Percentiles rank a stretch among this genome's conserved stretches.
Evolutionary conservation across 2,888 invertebrate species (phyloP).

Genomic region (Machimus rusticus): DNA sequence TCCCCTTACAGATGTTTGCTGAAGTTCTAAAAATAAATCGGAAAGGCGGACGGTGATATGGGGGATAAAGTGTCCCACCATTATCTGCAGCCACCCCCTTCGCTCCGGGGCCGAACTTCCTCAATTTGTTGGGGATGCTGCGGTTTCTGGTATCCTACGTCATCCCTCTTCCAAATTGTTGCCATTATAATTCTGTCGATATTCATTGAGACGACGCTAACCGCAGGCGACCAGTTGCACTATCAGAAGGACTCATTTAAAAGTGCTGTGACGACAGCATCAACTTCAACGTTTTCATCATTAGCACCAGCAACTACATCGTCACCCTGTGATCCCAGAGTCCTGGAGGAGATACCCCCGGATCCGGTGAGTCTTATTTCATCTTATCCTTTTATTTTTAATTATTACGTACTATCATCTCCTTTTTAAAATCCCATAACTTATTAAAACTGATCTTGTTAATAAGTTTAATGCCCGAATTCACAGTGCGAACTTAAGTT

Average conservation of each 20-base stretch:
- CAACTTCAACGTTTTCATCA: slow-evolving; percentile 46
- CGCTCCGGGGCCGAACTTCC: slow-evolving; percentile 38
- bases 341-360: slow-evolving; percentile 59
- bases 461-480: too few species aligned
- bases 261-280: slow-evolving; percentile 44
- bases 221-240: slow-evolving; percentile 34
- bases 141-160: slow-evolving; percentile 43
- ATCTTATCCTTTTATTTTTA: too few species aligned
- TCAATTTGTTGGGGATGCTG: slow-evolving; percentile 35
- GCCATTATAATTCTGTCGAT: slow-evolving; percentile 41
- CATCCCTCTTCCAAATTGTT: slow-evolving; percentile 42
- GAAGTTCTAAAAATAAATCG: slow-evolving; percentile 50
- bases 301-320: slow-evolving; percentile 41
- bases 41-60: slow-evolving; percentile 51
- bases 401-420: too few species aligned
- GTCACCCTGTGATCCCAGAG: slow-evolving; percentile 57
- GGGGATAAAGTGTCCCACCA: slow-evolving; percentile 50
- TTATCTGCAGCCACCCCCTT: slow-evolving; percentile 47
- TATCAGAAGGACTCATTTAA: slow-evolving; percentile 5
- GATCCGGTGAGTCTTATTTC: slow-evolving; percentile 58
- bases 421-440: too few species aligned
- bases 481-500: too few species aligned
- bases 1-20: slow-evolving; percentile 51
- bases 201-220: slow-evolving; percentile 44
- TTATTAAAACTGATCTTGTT: too few species aligned